Evolutionary conservation across 2,797 vertebrate species (phyloP).

Genomic region (Acrocephalus scirpaceus): DNA sequence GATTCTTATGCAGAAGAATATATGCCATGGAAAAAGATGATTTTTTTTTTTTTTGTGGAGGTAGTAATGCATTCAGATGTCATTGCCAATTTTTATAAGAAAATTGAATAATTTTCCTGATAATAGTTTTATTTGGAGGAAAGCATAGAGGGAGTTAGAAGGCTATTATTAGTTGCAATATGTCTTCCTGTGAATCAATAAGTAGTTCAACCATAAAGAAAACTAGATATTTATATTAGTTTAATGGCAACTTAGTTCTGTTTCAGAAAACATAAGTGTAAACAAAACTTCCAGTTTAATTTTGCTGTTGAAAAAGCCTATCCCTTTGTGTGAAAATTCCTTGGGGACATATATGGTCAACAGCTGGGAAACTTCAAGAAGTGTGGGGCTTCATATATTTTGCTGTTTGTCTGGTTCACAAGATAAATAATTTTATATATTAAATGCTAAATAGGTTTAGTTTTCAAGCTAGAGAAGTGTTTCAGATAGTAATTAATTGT

Average conservation of each 20-base stretch:
- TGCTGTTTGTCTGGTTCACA: background rate
- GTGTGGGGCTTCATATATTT: fast-evolving
- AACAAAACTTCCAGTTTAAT: background rate
- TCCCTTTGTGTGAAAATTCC: background rate
- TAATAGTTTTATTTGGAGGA: background rate
- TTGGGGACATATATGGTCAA: background rate
- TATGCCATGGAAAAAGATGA: background rate
- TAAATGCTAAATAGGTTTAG: background rate
- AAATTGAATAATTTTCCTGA: background rate
- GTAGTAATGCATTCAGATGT: background rate
- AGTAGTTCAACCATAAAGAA: background rate
- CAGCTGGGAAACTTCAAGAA: background rate
- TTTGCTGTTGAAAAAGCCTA: background rate
- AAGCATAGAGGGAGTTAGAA: background rate
- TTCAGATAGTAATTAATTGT: background rate
- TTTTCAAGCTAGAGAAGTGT: background rate
- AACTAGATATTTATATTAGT: background rate
- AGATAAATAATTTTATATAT: background rate
- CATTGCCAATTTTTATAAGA: background rate
- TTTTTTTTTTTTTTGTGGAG: background rate
- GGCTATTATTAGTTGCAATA: background rate
- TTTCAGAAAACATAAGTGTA: background rate
- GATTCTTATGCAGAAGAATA: background rate
- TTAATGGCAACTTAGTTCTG: background rate
- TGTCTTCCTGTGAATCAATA: background rate